Evolutionary conservation across 2,888 invertebrate species (phyloP).

Genomic region (Gerris lacustris): DNA sequence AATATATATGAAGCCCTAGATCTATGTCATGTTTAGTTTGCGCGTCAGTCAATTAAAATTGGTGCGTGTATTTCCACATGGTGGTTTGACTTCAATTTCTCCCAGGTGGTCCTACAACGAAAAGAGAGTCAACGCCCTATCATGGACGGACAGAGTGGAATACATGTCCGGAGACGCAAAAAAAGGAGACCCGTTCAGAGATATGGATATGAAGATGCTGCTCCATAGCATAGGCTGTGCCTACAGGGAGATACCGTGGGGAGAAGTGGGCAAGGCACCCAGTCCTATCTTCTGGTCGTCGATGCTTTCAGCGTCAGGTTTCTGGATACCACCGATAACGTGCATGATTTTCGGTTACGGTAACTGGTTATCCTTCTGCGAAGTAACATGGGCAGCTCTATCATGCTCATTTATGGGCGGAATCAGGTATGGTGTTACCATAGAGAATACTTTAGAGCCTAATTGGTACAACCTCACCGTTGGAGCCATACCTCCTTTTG

Average conservation of each 20-base stretch:
- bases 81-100: background rate
- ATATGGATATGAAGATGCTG: background rate
- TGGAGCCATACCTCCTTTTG: background rate
- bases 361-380: background rate
- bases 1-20: no score
- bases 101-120: background rate
- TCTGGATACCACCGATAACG: background rate
- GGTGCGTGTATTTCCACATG: background rate
- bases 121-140: background rate
- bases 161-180: background rate
- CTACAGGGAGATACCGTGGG: background rate
- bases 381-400: background rate
- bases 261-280: background rate
- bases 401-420: background rate
- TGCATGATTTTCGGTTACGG: background rate
- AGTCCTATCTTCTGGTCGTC: background rate
- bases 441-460: background rate
- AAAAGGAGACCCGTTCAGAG: background rate
- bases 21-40: background rate
- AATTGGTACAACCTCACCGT: background rate
- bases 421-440: background rate
- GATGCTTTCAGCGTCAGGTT: background rate
- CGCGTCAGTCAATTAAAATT: background rate
- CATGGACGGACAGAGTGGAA: background rate
- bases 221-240: background rate